phyloP scores from a whole-genome alignment of 2,888 invertebrate genomes.

The Sisyra terminalis region DNA sequence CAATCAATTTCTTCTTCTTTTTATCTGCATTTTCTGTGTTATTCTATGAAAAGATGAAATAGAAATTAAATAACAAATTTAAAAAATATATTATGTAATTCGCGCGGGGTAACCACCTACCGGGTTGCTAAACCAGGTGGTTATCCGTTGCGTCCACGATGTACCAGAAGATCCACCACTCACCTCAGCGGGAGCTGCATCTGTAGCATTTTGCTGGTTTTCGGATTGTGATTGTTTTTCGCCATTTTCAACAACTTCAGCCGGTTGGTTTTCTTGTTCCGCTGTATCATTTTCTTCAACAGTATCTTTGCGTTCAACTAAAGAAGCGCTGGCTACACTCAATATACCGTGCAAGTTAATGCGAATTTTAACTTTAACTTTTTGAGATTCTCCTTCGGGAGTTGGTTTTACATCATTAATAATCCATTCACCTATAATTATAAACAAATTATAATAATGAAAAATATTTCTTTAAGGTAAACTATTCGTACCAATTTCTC shows the following conservation, averaged over 20 bases:
- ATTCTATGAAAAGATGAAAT: not conserved
- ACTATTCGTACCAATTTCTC: constrained; percentile 55
- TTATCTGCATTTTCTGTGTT: constrained; percentile 29
- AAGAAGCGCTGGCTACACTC: constrained; percentile 68
- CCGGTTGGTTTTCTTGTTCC: constrained; percentile 23
- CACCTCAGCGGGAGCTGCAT: constrained; percentile 22
- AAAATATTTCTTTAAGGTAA: too few relatives aligned
- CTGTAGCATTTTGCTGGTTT: constrained; percentile 24
- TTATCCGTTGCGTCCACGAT: constrained; percentile 31
- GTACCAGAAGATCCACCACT: constrained; percentile 13
- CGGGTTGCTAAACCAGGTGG: constrained; percentile 27
- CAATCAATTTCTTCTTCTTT: constrained; percentile 57
- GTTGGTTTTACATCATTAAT: constrained; percentile 75
- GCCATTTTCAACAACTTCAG: constrained; percentile 21
- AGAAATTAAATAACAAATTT: constrained; percentile 1
- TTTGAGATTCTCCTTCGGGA: constrained; percentile 78
- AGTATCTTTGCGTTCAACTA: constrained; percentile 57
- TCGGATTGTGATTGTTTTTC: constrained; percentile 23
- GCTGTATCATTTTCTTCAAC: constrained; percentile 18
- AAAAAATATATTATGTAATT: not conserved
- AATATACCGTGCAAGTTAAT: constrained; percentile 90
- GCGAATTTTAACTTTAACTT: constrained; percentile 90
- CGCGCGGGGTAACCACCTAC: constrained; percentile 8
- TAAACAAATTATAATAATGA: too few relatives aligned
- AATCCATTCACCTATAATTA: constrained; percentile 45